Conservation (phyloP, 2,797 vertebrate species). For the Microtus agrestis region DNA sequence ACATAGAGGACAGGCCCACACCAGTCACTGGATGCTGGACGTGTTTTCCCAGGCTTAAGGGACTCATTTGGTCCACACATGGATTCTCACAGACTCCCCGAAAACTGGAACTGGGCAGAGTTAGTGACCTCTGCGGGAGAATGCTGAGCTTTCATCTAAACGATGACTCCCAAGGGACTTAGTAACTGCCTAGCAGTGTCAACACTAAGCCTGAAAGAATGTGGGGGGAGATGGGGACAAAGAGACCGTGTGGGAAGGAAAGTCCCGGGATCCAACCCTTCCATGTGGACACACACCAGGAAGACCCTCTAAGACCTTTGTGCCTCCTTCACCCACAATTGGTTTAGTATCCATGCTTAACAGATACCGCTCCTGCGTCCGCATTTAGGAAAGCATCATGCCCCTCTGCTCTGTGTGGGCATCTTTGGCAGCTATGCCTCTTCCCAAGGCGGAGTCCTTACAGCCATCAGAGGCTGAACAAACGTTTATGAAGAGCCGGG, state of each 20-base stretch:
- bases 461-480: background rate
- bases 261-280: background rate
- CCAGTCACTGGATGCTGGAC: fast-evolving
- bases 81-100: fast-evolving
- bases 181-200: background rate
- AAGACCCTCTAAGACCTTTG: background rate
- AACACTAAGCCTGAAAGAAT: slow-evolving; percentile 2
- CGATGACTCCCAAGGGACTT: background rate
- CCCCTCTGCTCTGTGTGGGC: background rate
- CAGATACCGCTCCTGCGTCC: background rate
- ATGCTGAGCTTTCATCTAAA: slow-evolving; percentile 40
- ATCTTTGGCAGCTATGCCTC: background rate
- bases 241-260: background rate
- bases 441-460: background rate
- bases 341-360: background rate
- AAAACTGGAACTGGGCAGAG: slow-evolving; percentile 30
- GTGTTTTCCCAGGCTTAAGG: no score
- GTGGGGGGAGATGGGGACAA: background rate
- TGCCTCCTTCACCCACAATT: background rate
- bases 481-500: background rate
- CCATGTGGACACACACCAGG: background rate
- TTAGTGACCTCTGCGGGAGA: background rate
- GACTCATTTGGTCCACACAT: background rate
- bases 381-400: background rate
- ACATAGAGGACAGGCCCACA: background rate